A percentile compares a stretch with the other conserved stretches of the same genome.
phyloP scores from a whole-genome alignment of 2,888 invertebrate species.

The Phoenoteleia sp. region DNA sequence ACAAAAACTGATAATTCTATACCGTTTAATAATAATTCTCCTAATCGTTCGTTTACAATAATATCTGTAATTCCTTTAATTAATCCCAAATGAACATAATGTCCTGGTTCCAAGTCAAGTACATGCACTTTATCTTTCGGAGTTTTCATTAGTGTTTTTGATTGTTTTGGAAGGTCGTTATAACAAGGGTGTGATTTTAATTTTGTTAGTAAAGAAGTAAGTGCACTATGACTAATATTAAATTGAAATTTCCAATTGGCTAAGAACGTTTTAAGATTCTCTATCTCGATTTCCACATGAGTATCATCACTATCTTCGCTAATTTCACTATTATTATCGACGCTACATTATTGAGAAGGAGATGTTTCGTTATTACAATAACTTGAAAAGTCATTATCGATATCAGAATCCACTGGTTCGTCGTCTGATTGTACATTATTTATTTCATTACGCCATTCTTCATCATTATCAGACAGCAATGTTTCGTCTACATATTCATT shows the following conservation, averaged over 20 bases:
- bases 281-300: no score
- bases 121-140: constrained; percentile 3
- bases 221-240: not conserved
- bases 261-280: no score
- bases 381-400: no score
- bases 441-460: no score
- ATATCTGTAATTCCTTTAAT: not conserved
- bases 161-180: not conserved
- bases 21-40: not conserved
- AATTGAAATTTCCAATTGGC: not conserved
- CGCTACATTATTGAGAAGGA: no score
- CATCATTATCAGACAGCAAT: no score
- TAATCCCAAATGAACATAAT: constrained; percentile 24
- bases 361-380: no score
- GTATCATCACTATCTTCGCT: no score
- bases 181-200: not conserved
- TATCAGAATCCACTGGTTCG: no score
- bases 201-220: not conserved
- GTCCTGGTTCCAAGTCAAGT: not conserved
- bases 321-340: no score
- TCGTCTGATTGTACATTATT: no score
- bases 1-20: not conserved
- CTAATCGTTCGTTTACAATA: not conserved
- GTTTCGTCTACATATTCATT: no score
- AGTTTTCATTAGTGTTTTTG: constrained; percentile 14